Conservation (phyloP, 2,113 vertebrate species). For the Scalopus aquaticus region DNA sequence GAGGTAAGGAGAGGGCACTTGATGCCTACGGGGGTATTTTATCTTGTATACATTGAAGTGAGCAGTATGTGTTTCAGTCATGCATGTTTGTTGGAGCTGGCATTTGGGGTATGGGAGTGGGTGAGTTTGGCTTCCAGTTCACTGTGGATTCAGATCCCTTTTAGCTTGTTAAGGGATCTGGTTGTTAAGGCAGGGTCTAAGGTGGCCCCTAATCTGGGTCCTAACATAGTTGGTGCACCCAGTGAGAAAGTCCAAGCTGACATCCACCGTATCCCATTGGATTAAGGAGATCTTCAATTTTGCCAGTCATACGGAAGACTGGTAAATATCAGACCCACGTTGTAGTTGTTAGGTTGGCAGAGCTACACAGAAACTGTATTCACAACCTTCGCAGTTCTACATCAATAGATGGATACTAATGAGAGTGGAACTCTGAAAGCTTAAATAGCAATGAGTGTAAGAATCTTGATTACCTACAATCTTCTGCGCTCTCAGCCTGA, state of each 20-base stretch:
- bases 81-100: not conserved
- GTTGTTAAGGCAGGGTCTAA: not conserved
- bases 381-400: not conserved
- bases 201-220: not conserved
- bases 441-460: not conserved
- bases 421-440: not conserved
- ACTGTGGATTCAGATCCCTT: not conserved
- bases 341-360: not conserved
- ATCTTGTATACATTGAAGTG: slow-evolving; percentile 14
- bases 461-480: not conserved
- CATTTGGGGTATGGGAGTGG: not conserved
- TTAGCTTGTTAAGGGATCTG: not conserved
- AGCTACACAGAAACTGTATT: not conserved
- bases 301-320: not conserved
- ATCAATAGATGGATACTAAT: not conserved
- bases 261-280: not conserved
- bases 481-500: not conserved
- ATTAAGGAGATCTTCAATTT: not conserved
- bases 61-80: not conserved
- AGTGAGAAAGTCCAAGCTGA: not conserved
- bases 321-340: not conserved
- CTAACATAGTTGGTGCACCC: not conserved
- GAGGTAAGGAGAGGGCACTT: not conserved
- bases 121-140: not conserved
- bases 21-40: not conserved